phyloP scores from a whole-genome alignment of 1,140 invertebrate genomes.

The Agrypnia vestita region DNA sequence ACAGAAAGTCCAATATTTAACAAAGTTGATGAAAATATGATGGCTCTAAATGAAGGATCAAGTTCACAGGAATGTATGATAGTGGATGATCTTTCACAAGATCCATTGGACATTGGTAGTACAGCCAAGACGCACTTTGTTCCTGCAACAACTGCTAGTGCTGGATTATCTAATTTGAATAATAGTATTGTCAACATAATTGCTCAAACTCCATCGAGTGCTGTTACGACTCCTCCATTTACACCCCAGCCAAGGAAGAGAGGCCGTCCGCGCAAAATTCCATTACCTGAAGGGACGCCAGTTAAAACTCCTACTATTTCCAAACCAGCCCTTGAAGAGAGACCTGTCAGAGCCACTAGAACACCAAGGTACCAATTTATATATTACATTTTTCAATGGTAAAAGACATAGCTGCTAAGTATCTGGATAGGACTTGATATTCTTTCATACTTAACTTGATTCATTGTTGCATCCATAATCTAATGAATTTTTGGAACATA shows the following conservation, averaged over 20 bases:
- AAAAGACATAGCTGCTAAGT: too few relatives aligned
- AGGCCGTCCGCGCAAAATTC: constrained; percentile 70
- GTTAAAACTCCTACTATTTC: constrained; percentile 62
- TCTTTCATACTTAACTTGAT: too few relatives aligned
- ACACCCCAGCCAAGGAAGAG: constrained; percentile 70
- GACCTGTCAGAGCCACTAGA: constrained; percentile 68
- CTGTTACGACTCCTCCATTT: constrained; percentile 44
- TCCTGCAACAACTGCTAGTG: constrained; percentile 23
- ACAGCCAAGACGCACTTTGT: constrained; percentile 62
- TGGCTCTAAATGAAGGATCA: constrained; percentile 68
- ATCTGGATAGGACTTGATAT: too few relatives aligned
- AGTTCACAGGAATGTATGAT: constrained; percentile 68
- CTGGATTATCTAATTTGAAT: constrained; percentile 42
- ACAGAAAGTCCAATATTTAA: constrained; percentile 53
- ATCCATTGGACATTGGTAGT: constrained; percentile 68
- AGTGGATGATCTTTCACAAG: constrained; percentile 67
- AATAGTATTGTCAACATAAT: constrained; percentile 54
- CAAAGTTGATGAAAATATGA: constrained; percentile 66
- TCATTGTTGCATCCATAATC: too few relatives aligned
- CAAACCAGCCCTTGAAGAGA: constrained; percentile 68
- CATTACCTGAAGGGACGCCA: constrained; percentile 65
- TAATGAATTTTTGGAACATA: too few relatives aligned
- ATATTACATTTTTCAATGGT: too few relatives aligned
- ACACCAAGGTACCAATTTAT: constrained; percentile 65
- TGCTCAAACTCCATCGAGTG: constrained; percentile 24